Evolutionary conservation across 1,140 invertebrate species (phyloP).

Genomic region (Centruroides vittatus): DNA sequence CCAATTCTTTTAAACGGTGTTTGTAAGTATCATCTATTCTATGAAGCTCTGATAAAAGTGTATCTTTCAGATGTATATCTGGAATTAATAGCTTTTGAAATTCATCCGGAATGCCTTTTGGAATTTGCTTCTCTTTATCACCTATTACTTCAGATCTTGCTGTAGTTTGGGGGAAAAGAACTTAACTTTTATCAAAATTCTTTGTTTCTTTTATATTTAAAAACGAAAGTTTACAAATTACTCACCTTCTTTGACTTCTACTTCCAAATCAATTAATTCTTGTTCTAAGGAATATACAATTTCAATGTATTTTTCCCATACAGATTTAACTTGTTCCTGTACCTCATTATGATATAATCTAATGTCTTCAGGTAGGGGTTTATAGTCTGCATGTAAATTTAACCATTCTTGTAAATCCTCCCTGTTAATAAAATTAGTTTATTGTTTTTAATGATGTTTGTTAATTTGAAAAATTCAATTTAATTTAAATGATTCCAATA

Average conservation of each 20-base stretch:
- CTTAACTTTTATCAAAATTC: no score
- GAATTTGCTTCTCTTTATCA: slow-evolving; percentile 3
- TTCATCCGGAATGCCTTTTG: slow-evolving; percentile 11
- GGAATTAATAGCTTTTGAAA: slow-evolving; percentile 14
- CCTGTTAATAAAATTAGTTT: neutral
- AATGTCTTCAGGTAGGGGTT: slow-evolving; percentile 8
- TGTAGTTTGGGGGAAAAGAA: neutral
- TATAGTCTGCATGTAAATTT: slow-evolving; percentile 5
- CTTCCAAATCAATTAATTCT: slow-evolving; percentile 9
- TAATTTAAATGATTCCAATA: no score
- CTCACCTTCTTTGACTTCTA: slow-evolving; percentile 13
- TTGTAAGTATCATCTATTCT: slow-evolving; percentile 12
- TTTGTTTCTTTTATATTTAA: neutral
- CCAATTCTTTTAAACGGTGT: slow-evolving; percentile 8
- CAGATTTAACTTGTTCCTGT: slow-evolving; percentile 11
- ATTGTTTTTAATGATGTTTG: no score
- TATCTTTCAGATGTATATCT: slow-evolving; percentile 14
- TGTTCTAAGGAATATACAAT: slow-evolving; percentile 9
- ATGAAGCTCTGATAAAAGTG: slow-evolving; percentile 10
- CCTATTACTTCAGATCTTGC: neutral
- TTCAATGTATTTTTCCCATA: slow-evolving; percentile 13
- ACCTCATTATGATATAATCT: slow-evolving; percentile 11
- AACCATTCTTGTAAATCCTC: slow-evolving; percentile 12
- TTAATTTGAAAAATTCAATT: no score
- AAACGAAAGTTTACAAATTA: neutral